Percentiles rank a stretch among this genome's conserved stretches.
These are phyloP conservation scores for Acronicta psi DNA, from an alignment of 2,888 invertebrate genomes.

Conservation along the genomic window DNA sequence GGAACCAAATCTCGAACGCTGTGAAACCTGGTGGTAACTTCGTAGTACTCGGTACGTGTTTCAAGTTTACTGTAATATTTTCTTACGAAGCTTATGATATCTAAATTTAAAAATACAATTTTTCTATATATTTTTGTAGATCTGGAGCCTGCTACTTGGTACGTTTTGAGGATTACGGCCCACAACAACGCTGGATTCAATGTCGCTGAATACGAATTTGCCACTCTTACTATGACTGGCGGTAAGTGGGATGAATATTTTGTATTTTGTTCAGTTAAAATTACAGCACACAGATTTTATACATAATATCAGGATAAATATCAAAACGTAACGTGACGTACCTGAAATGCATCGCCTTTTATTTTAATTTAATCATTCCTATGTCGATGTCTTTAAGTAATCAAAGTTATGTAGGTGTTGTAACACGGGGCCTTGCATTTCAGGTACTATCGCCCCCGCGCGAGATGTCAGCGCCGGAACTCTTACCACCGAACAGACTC, in stretches of 20 bases:
- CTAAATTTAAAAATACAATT: too few species aligned
- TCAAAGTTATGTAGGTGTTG: conserved; percentile 25
- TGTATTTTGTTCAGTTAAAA: too few species aligned
- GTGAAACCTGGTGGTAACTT: conserved; percentile 97
- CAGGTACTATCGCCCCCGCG: conserved; percentile 97
- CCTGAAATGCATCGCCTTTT: conserved; percentile 87
- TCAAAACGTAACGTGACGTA: conserved; percentile 69
- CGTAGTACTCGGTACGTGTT: conserved; percentile 91
- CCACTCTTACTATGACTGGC: conserved; percentile 97
- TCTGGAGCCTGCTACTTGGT: conserved; percentile 98
- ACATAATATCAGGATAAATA: conserved; percentile 10
- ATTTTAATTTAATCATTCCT: conserved; percentile 25
- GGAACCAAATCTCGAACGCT: conserved; percentile 98
- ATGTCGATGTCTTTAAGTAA: conserved; percentile 34
- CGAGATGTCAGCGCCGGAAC: conserved; percentile 92
- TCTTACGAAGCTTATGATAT: not conserved
- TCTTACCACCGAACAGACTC: conserved; percentile 93
- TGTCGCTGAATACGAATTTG: conserved; percentile 98
- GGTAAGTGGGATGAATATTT: conserved; percentile 89
- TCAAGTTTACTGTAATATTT: not conserved
- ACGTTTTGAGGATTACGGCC: conserved; percentile 96
- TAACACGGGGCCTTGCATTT: conserved; percentile 89
- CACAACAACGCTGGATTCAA: conserved; percentile 99
- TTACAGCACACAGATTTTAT: not conserved
- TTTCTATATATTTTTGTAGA: conserved; percentile 82